Base-by-base conservation (phyloP, 1,140 invertebrate species). In the Pseudoatta argentina region DNA sequence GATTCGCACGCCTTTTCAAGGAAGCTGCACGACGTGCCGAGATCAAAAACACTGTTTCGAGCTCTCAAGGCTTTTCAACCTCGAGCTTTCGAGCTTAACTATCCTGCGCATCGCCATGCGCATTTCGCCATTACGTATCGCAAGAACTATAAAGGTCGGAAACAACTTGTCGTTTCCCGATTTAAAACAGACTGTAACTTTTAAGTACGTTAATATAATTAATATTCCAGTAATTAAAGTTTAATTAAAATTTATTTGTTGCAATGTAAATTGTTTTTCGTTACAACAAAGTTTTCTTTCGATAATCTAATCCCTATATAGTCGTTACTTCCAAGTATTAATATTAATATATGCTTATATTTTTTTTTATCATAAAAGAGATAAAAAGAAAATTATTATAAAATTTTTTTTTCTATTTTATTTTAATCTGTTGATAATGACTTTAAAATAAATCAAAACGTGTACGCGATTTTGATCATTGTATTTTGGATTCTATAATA, bases 21-120 rank as follows among this genome's bases (percentile, higher is more conserved):
- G 75, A 77, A 81, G 16, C 64, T 71, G 64, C 64, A 18, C 77
- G 77, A 71, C 77, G 64, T 81, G 64, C 66, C 2, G 77, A 81
- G 77, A 81, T 81, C 77, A 81, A 81, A 81, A 81, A 81, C 64
- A 81, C 77, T 81, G 30, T 81, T 81, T 81, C 64, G 64, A 81
- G 48, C 77, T 71, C 21, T 81, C 48, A 27, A 71, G 30, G 64
- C 64, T 81, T 71, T 81, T 81, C 77, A 81, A 81, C 64, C 64
- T 55, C 77, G 77, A 71, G 77, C 63, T 81, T 81, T 81, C 77
- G n/a, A 71, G 77, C 66, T 81, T 81, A 81, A 81, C 64, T 81
- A 69, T n/a, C 66, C 48, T 69, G 30, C 5, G 67, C 77, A 71
- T 81, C 64, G 69, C 30, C 44, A 71, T 57, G 30, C 51, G 48